A percentile compares a stretch with the other conserved stretches of the same genome.
Conservation (phyloP, 2,797 vertebrate genomes). For the Babyrousa celebensis region DNA sequence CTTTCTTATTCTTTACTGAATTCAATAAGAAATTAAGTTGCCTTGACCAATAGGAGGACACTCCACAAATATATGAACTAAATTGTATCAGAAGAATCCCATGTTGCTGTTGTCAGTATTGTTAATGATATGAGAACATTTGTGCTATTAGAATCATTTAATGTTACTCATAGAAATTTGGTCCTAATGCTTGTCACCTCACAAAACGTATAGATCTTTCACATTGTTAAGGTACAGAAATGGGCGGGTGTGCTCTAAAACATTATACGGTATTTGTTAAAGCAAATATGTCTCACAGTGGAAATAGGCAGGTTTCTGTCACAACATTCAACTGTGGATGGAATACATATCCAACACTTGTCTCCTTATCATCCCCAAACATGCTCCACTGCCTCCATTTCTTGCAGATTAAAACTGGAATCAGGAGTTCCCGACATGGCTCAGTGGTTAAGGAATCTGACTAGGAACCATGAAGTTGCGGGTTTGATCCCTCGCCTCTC, state of each 20-base stretch:
- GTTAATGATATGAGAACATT: background rate
- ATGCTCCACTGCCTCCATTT: no score
- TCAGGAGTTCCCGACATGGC: background rate
- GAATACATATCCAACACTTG: background rate
- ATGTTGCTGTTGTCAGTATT: background rate
- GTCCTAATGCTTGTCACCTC: background rate
- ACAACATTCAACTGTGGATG: background rate
- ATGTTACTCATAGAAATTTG: background rate
- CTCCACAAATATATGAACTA: background rate
- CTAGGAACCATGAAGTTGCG: no score
- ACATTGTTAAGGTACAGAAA: background rate
- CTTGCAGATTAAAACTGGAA: background rate
- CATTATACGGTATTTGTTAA: background rate
- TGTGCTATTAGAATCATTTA: background rate
- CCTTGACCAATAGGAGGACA: background rate
- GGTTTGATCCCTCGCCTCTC: no score
- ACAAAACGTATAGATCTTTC: background rate
- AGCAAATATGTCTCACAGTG: background rate
- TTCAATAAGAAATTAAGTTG: background rate
- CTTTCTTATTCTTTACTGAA: background rate
- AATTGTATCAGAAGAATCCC: background rate
- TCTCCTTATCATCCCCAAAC: background rate
- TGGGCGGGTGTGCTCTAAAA: background rate
- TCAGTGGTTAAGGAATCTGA: no score
- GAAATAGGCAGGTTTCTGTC: background rate